A percentile compares a stretch with the other conserved stretches of the same genome.
Conservation (phyloP, 2,888 invertebrate genomes). For the Acronicta aceris region DNA sequence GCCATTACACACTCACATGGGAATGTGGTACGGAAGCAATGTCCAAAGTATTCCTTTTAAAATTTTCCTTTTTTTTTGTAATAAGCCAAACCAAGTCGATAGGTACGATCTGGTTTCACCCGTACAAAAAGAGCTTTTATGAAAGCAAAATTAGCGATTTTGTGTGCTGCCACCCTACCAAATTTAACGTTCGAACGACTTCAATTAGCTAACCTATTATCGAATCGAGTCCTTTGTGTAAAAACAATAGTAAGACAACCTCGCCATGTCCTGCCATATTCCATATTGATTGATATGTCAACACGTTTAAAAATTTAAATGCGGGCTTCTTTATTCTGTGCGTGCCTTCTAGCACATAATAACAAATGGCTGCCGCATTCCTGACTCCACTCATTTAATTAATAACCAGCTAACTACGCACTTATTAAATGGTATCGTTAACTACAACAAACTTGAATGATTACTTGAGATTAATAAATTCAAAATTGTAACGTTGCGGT, state of each 20-base stretch:
- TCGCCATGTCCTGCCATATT: conserved; percentile 64
- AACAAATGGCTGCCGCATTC: conserved; percentile 85
- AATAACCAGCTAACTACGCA: conserved; percentile 47
- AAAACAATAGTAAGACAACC: conserved; percentile 60
- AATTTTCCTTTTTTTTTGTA: too few relatives aligned
- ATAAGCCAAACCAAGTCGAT: too few relatives aligned
- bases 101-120: conserved; percentile 52
- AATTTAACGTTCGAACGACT: conserved; percentile 47
- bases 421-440: conserved; percentile 51
- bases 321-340: conserved; percentile 75
- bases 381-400: conserved; percentile 65
- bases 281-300: conserved; percentile 75
- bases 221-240: conserved; percentile 52
- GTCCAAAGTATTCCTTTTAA: neutral
- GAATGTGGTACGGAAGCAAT: neutral
- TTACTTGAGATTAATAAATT: conserved; percentile 48
- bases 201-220: conserved; percentile 56
- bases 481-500: conserved; percentile 20
- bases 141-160: too few relatives aligned
- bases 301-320: conserved; percentile 81
- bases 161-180: conserved; percentile 4
- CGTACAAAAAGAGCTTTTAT: too few relatives aligned
- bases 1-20: too few relatives aligned
- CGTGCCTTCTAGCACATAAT: conserved; percentile 75
- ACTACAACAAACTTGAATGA: conserved; percentile 45